phyloP scores from a whole-genome alignment of 2,888 invertebrate species.

The Macroteleia sp. region DNA sequence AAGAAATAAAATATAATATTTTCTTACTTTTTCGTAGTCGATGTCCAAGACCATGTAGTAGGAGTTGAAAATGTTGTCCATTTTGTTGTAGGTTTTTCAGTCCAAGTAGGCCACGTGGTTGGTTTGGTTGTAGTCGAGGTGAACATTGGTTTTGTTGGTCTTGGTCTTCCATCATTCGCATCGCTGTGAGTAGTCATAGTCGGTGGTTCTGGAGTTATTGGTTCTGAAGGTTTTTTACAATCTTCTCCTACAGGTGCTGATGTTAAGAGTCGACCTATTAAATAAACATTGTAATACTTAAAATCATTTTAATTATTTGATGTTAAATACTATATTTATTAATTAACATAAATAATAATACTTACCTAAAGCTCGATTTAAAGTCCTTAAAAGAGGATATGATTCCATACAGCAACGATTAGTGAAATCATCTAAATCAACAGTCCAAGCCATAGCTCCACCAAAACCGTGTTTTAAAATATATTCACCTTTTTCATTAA shows the following conservation, averaged over 20 bases:
- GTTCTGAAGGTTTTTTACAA: conserved; percentile 89
- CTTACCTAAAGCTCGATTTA: conserved; percentile 90
- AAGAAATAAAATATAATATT: too few species aligned
- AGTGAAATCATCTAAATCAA: conserved; percentile 94
- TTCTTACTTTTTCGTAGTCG: conserved; percentile 39
- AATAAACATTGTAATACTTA: too few species aligned
- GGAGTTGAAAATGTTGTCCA: conserved; percentile 58
- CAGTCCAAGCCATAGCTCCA: conserved; percentile 94
- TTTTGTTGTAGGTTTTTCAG: conserved; percentile 69
- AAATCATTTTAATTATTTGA: too few species aligned
- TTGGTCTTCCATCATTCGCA: conserved; percentile 82
- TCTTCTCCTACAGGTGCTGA: conserved; percentile 85
- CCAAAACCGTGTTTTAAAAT: conserved; percentile 89
- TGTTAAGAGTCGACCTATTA: conserved; percentile 79
- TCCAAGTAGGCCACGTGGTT: conserved; percentile 80
- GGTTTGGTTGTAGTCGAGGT: conserved; percentile 72
- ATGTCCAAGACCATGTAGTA: conserved; percentile 67
- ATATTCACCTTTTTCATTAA: conserved; percentile 91
- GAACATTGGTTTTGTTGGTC: conserved; percentile 70
- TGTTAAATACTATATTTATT: too few species aligned
- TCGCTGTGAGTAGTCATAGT: conserved; percentile 89
- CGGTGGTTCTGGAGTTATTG: conserved; percentile 91
- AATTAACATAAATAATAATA: too few species aligned
- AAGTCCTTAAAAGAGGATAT: conserved; percentile 90
- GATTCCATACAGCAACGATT: conserved; percentile 93